These are phyloP conservation scores for Sciurus vulgaris DNA, from an alignment of 2,797 vertebrate genomes.

Conservation along the genomic window DNA sequence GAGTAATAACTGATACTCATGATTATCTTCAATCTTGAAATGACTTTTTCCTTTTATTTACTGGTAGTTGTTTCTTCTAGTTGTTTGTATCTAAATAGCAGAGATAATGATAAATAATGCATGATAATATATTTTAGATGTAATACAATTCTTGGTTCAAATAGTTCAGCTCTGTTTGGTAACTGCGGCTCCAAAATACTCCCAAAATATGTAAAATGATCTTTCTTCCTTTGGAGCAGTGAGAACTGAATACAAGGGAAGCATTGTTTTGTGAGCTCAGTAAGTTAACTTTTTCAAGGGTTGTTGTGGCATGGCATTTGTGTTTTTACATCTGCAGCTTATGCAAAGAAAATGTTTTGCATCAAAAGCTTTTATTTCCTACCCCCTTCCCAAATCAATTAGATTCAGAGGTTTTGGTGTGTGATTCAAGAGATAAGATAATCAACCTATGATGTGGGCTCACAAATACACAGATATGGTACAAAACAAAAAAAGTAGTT, in stretches of 20 bases:
- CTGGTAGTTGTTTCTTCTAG: not conserved
- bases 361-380: constrained; percentile 48
- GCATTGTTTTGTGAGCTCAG: not conserved
- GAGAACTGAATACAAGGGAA: not conserved
- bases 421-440: constrained; percentile 16
- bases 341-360: constrained; percentile 23
- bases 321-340: constrained; percentile 40
- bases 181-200: constrained; percentile 8
- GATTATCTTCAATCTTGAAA: constrained; percentile 18
- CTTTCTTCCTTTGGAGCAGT: constrained; percentile 27
- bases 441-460: not conserved
- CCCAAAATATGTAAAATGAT: not conserved
- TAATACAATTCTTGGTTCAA: constrained; percentile 33
- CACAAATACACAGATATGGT: not conserved
- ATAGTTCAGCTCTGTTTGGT: not conserved
- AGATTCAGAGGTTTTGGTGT: not conserved
- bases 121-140: constrained; percentile 21
- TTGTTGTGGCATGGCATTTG: not conserved
- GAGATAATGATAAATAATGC: not conserved
- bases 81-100: constrained; percentile 36
- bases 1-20: not conserved
- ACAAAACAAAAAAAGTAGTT: not conserved
- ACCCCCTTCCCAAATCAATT: not conserved
- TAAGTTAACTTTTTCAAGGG: constrained; percentile 40
- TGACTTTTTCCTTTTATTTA: constrained; percentile 31